Percentiles rank a stretch among this genome's conserved stretches.
phyloP scores from a whole-genome alignment of 2,113 vertebrate species.

The Erythrolamprus reginae region DNA sequence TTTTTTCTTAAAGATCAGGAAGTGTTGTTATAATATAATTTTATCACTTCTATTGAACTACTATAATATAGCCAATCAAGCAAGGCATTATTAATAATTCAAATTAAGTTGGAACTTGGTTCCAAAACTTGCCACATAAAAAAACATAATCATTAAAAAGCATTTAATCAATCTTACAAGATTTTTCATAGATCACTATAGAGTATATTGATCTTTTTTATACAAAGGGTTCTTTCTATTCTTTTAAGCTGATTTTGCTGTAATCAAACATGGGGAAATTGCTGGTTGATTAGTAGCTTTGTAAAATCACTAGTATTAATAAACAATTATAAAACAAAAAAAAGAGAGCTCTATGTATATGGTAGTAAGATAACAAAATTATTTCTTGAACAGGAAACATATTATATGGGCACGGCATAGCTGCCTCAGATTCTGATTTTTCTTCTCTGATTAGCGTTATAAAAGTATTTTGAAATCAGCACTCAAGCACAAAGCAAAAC shows the following conservation, averaged over 20 bases:
- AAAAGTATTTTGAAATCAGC: neutral
- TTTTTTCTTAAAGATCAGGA: neutral
- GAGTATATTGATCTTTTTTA: neutral
- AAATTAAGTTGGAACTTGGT: neutral
- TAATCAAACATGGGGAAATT: neutral
- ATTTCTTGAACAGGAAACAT: slow-evolving; percentile 62
- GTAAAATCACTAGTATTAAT: neutral
- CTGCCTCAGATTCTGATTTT: slow-evolving; percentile 14
- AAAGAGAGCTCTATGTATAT: slow-evolving; percentile 62
- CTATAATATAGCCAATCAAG: neutral
- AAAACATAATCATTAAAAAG: neutral
- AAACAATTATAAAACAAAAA: neutral
- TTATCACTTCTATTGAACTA: neutral
- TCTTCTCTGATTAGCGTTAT: slow-evolving; percentile 35
- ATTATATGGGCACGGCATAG: slow-evolving; percentile 45
- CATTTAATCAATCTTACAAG: neutral
- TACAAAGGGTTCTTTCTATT: neutral
- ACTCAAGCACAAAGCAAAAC: neutral
- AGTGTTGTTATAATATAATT: neutral
- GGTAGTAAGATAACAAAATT: slow-evolving; percentile 57
- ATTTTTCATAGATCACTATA: neutral
- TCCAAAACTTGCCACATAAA: slow-evolving; percentile 24
- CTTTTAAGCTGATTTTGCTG: fast-evolving
- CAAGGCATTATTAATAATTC: neutral
- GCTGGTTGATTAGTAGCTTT: neutral